phyloP scores from a whole-genome alignment of 2,888 invertebrate species.

The Arctia plantaginis region DNA sequence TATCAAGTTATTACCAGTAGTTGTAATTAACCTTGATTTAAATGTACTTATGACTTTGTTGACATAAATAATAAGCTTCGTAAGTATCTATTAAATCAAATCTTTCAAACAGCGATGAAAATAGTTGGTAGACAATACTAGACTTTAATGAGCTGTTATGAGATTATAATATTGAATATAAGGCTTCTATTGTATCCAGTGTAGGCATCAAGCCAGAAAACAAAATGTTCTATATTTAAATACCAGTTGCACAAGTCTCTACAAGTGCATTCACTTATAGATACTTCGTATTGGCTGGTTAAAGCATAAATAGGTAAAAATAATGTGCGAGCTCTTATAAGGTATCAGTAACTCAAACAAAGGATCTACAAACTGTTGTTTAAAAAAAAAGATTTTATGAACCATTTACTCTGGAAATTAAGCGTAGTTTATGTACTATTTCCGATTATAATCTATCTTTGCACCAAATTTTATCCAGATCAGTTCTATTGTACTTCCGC shows the following conservation, averaged over 20 bases:
- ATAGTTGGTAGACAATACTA: neutral
- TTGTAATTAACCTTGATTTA: neutral
- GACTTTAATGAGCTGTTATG: neutral
- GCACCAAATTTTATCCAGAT: neutral
- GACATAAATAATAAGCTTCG: neutral
- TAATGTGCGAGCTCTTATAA: neutral
- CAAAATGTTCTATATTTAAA: neutral
- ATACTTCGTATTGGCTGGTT: neutral
- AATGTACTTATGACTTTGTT: neutral
- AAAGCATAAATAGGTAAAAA: neutral
- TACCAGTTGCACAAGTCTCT: neutral
- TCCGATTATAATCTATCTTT: too few relatives aligned
- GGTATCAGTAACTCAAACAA: neutral
- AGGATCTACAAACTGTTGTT: neutral
- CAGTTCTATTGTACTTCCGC: neutral
- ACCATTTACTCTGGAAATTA: too few relatives aligned
- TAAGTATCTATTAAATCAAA: neutral
- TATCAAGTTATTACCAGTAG: neutral
- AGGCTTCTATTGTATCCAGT: neutral
- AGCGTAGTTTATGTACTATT: neutral
- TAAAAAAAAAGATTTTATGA: neutral
- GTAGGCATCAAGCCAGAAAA: neutral
- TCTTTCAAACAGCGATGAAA: neutral
- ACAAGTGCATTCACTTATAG: neutral
- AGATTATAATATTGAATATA: neutral